These are phyloP conservation scores for Pteruthius melanotis DNA, from an alignment of 2,113 vertebrate species.

Conservation along the genomic window DNA sequence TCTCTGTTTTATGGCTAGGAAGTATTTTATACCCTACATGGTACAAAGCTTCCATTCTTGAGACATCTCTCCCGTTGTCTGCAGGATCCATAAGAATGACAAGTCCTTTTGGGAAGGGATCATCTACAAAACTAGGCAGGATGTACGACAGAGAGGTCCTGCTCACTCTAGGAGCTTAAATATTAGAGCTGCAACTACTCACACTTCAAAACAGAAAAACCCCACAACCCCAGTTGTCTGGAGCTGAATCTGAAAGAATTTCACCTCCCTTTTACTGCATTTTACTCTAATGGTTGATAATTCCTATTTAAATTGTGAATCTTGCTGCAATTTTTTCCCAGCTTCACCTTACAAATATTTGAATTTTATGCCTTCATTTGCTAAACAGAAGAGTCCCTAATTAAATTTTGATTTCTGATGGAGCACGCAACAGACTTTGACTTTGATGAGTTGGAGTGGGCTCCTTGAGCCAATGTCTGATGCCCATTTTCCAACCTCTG, in stretches of 20 bases:
- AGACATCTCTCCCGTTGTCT: neutral
- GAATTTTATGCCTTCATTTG: neutral
- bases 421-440: neutral
- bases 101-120: neutral
- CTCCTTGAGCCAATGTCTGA: neutral
- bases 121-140: neutral
- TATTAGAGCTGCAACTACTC: neutral
- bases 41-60: neutral
- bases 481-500: neutral
- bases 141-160: neutral
- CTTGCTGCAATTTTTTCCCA: neutral
- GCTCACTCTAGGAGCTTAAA: neutral
- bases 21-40: neutral
- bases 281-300: neutral
- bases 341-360: neutral
- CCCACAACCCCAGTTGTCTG: rapidly evolving
- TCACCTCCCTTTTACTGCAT: neutral
- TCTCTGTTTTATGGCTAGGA: neutral
- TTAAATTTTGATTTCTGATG: neutral
- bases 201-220: neutral
- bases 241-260: neutral
- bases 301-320: neutral
- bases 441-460: neutral
- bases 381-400: neutral
- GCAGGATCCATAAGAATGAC: neutral